phyloP scores from a whole-genome alignment of 2,113 vertebrate species.

The Atherinomorus stipes region DNA sequence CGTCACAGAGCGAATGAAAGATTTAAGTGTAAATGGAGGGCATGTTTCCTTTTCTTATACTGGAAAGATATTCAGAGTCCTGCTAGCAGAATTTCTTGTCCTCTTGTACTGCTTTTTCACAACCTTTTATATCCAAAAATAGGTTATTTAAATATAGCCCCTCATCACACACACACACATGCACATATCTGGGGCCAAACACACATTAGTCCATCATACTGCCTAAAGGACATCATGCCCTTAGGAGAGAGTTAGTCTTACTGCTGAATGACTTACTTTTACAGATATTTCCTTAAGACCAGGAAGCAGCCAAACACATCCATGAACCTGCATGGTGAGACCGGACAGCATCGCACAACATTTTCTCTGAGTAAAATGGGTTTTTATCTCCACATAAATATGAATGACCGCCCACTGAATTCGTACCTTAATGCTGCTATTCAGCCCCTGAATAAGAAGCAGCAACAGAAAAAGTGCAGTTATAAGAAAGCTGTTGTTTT shows the following conservation, averaged over 20 bases:
- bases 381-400: too few species aligned
- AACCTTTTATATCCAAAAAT: constrained; percentile 46
- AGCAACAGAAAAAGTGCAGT: background rate
- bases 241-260: constrained; percentile 4
- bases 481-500: background rate
- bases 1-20: background rate
- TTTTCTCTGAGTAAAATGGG: too few species aligned
- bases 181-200: constrained; percentile 18
- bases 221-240: constrained; percentile 23
- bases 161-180: background rate
- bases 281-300: too few species aligned
- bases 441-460: too few species aligned
- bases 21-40: background rate
- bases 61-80: constrained; percentile 6
- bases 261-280: background rate
- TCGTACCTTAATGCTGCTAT: too few species aligned
- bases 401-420: too few species aligned
- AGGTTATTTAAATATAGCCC: constrained; percentile 26
- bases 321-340: too few species aligned
- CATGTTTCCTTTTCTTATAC: background rate
- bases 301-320: too few species aligned
- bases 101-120: constrained; percentile 42
- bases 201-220: background rate
- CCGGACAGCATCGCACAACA: too few species aligned
- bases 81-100: constrained; percentile 1